Evolutionary conservation across 2,113 vertebrate species (phyloP), one percentile per base, ranked within the genome.

Genomic region (Prolemur simus): DNA sequence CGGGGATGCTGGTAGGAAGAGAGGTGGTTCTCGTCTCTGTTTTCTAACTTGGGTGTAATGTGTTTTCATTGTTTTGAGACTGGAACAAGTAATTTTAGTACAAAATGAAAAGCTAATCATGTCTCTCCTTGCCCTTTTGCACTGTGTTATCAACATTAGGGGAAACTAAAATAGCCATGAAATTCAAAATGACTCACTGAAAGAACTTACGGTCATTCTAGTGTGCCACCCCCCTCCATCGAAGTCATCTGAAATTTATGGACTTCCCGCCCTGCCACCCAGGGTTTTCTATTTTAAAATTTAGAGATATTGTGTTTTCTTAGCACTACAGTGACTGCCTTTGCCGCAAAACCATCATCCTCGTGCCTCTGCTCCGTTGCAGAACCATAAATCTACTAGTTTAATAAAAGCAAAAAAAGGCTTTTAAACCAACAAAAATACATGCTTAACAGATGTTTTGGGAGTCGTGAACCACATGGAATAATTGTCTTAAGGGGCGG

Each of bases 231-330:
- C 37, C 2, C 82, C 58, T 96, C 81, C 37, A 8, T 14, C 0
- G 1, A 77, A 71, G n/a, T 69, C n/a, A 63, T 78, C 45, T 58
- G 29, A 83, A 89, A 81, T 71, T 2, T 64, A 23, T 89, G 54
- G 21, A 12, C 56, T 18, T 83, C 39, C 2, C 42, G 56, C 20
- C 29, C 81, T 18, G 13, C 56, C 21, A 9, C 52, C 23, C 69
- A 94, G 25, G 5, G 52, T 84, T 90, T 95, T 76, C 76, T 87
- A 34, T 54, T 92, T 88, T 92, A 91, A 87, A 96, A 82, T 91
- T 77, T 23, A 69, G 63, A 93, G 68, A 71, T 29, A 27, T 4
- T 34, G 0, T 66, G 25, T 17, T 37, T 95, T 91, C 58, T 81
- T 60, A 52, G 42, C 54, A 71, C 42, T 27, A 42, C 0, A 20